Base-by-base conservation (phyloP, 2,113 vertebrate genomes). In the Perca schrenkii region DNA sequence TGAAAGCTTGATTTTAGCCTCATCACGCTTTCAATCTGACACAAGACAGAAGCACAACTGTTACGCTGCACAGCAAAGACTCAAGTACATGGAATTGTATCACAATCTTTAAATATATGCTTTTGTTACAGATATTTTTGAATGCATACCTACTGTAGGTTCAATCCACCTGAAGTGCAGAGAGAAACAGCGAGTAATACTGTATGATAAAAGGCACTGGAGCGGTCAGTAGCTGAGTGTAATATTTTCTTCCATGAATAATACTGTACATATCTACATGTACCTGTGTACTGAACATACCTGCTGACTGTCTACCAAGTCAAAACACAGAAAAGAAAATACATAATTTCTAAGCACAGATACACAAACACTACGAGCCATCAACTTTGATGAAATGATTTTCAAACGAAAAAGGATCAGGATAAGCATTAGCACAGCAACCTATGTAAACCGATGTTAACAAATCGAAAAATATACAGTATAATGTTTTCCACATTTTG, bases 201-300 rank as follows among this genome's bases (percentile, higher is more conserved):
- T n/a, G 61, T 13, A 49, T 8, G 58, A 61, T 58, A 47, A 85
- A 43, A 89, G 85, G 84, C 89, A 89, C 89, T 79, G 73, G 21
- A 63, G 22, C n/a, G 81, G 43, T 70, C 50, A 54, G 40, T 52
- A 80, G 56, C 56, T 63, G 61, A 84, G 46, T 58, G 40, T 43
- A 19, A 11, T n/a, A 50, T 54, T 28, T 43, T 52, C 49, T 31
- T n/a, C 25, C 15, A 34, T 77, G 11, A 52, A 52, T 14, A 61
- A 50, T 17, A 65, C 62, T 76, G 28, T 34, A 53, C 56, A 62
- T 46, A 28, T n/a, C 7, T 28, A 46, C 36, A 60, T n/a, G 2
- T 76, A 25, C 22, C 50, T 54, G 43, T 36, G 5, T 57, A 6
- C 15, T 60, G 6, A 69, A 31, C 34, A 63, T 25, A 80, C 52